phyloP scores from a whole-genome alignment of 2,113 vertebrate species.

The Pluvialis apricaria region DNA sequence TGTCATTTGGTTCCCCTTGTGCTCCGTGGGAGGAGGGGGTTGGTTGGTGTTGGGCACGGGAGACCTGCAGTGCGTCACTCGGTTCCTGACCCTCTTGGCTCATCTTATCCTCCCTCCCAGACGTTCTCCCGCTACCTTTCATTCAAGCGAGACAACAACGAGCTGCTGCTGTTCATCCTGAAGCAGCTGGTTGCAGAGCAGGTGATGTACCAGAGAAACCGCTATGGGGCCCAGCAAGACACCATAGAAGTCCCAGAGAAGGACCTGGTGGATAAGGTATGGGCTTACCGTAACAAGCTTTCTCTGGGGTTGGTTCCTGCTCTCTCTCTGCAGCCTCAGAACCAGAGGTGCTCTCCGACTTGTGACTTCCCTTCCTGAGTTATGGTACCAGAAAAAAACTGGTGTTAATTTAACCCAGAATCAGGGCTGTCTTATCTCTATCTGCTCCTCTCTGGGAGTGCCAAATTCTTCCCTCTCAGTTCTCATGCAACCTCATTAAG shows the following conservation, averaged over 20 bases:
- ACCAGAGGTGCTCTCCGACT: not conserved
- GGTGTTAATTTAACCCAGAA: not conserved
- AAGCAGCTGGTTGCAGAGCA: slow-evolving; percentile 95
- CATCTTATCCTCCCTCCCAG: slow-evolving; percentile 54
- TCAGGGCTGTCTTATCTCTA: not conserved
- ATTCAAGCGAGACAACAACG: slow-evolving; percentile 95
- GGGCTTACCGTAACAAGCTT: not conserved
- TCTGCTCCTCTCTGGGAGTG: not conserved
- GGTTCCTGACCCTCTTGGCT: not conserved
- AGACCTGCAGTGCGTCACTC: rapidly evolving
- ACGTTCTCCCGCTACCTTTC: slow-evolving; percentile 94
- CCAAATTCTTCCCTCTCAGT: not conserved
- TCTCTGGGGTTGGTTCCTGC: not conserved
- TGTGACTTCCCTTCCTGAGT: not conserved
- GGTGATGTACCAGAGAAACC: slow-evolving; percentile 90
- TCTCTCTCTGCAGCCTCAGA: not conserved
- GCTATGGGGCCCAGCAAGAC: slow-evolving; percentile 92
- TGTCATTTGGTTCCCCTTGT: not conserved
- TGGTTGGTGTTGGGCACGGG: not conserved
- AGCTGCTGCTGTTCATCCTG: slow-evolving; percentile 94
- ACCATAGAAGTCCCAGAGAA: slow-evolving; percentile 89
- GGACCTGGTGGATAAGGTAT: slow-evolving; percentile 92
- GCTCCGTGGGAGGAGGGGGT: not conserved
- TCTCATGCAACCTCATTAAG: not conserved
- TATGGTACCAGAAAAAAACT: not conserved